Evolutionary conservation across 1,140 invertebrate genomes (phyloP), one percentile per base, ranked within the genome.

Genomic region (Sitophilus oryzae): DNA sequence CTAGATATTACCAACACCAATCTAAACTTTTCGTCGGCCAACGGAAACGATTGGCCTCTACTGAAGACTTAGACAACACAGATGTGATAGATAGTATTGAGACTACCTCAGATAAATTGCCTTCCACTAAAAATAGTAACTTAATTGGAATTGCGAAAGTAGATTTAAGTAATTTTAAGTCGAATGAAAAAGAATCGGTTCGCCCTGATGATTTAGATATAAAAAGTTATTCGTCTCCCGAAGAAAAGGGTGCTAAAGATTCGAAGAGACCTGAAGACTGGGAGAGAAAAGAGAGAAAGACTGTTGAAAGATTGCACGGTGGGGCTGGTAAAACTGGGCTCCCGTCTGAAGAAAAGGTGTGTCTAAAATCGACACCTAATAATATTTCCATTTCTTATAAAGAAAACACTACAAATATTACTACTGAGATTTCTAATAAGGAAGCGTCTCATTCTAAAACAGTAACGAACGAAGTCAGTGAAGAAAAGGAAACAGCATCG

Each of bases 241-340:
- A 73, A 54, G 74, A 76, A 52, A 75, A 76, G 60, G 74, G 73
- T 25, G 67, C 65, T 41, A 71, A 72, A 55, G 73, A 75, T 60
- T 74, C 72, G 8, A 74, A 74, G 56, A 66, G 62, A 57, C 65
- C 71, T 6, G 74, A 76, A 65, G 71, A 74, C 59, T 70, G 65
- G 68, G 67, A 71, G 56, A 22, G 69, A 40, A 70, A 72, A 52
- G 69, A 69, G 52, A 63, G 58, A 60, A 71, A 62, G 61, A 59
- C 60, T 56, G 68, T 73, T n/a, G 67, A 74, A 58, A 66, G 73
- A 52, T 49, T 74, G 25, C 66, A 70, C 23, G 74, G 74, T 22
- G 74, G 73, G 19, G 72, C 69, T 22, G 73, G 71, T 19, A 72
- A 71, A 60, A 67, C 68, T n/a, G 68, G 66, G 53, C 25, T 54